Percentiles rank a stretch among this genome's conserved stretches.
Evolutionary conservation across 1,140 invertebrate genomes (phyloP).

Genomic region (Melipona quadrifasciata): DNA sequence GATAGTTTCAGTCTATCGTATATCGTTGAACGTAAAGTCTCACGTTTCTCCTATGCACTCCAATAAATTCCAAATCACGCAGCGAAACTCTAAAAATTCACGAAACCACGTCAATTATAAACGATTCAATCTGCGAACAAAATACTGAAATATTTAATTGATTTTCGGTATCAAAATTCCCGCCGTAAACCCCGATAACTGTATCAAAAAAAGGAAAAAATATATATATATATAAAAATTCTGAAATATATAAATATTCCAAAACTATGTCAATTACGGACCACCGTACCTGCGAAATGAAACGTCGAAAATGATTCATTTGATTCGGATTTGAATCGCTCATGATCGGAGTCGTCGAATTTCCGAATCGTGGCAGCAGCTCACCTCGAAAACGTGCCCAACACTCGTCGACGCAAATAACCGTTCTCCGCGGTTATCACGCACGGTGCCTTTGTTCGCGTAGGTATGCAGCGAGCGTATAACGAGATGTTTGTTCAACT

Average conservation of each 20-base stretch:
- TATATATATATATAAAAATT: no score
- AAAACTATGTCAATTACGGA: no score
- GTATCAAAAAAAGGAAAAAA: no score
- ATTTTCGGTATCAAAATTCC: no score
- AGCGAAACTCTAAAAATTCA: background rate
- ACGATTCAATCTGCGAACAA: background rate
- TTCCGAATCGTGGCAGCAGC: background rate
- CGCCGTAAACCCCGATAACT: no score
- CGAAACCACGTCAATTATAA: background rate
- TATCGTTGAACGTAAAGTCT: background rate
- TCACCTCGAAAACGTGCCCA: background rate
- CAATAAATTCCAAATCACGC: background rate
- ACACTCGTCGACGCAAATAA: background rate
- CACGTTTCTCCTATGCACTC: background rate
- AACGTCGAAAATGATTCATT: background rate
- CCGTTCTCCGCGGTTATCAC: background rate
- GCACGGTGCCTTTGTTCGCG: conserved; percentile 43
- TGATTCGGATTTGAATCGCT: no score
- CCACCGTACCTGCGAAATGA: background rate
- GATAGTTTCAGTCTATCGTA: background rate
- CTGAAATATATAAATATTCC: no score
- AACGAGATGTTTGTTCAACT: conserved; percentile 53
- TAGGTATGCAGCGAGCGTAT: conserved; percentile 36
- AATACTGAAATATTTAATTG: background rate
- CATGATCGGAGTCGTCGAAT: background rate